Conservation (phyloP, 2,797 vertebrate genomes). For the Gallinago stenura region DNA sequence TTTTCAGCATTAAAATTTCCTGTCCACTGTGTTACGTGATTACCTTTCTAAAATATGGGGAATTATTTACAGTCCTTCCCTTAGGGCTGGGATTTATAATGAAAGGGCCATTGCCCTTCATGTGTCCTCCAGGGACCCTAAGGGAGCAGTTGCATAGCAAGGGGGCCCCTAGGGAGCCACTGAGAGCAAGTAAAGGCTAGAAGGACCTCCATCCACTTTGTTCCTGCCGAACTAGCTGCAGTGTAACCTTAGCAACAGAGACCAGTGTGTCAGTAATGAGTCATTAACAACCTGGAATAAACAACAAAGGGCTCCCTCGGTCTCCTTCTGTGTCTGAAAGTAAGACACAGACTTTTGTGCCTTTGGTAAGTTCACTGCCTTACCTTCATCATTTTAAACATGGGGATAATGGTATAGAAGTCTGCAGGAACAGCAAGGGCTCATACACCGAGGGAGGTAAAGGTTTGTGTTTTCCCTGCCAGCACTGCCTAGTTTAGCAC, state of each 20-base stretch:
- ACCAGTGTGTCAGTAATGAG: not conserved
- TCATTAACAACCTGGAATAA: not conserved
- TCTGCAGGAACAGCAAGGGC: not conserved
- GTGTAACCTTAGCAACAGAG: not conserved
- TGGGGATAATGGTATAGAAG: not conserved
- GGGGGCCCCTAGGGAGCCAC: not conserved
- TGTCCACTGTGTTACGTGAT: not conserved
- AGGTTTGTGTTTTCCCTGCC: not conserved
- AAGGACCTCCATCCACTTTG: not conserved
- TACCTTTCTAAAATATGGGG: not conserved
- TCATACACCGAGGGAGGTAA: not conserved
- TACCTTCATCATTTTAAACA: not conserved
- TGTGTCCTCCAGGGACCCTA: not conserved
- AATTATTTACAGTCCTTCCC: not conserved
- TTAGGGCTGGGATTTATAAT: not conserved
- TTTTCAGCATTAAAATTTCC: not conserved
- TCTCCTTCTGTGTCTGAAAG: not conserved
- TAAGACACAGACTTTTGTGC: not conserved
- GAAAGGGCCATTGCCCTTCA: not conserved
- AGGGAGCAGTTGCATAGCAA: not conserved
- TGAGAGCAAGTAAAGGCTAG: not conserved
- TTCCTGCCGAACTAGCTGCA: not conserved
- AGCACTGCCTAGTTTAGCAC: not conserved
- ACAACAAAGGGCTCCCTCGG: not conserved
- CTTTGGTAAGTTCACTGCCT: not conserved